These are phyloP conservation scores for Drosophila trichaetosa DNA, from an alignment of 2,888 invertebrate species.

Conservation along the genomic window DNA sequence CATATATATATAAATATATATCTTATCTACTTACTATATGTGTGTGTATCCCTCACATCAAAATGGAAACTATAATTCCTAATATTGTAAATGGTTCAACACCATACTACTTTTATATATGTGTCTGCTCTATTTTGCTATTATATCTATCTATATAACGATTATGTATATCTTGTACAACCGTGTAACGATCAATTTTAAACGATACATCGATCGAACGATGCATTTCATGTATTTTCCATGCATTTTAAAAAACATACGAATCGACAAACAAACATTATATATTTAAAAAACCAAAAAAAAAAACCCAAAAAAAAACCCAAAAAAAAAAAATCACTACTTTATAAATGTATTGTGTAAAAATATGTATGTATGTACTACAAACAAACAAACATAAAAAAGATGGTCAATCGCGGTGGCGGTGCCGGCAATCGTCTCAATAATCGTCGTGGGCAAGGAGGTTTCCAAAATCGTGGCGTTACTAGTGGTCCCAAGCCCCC, in stretches of 20 bases:
- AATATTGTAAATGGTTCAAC: conserved; percentile 55
- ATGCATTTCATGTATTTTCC: conserved; percentile 3
- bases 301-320: not conserved
- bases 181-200: conserved; percentile 26
- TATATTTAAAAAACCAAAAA: not conserved
- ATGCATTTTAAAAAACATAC: not conserved
- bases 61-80: conserved; percentile 34
- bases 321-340: conserved; percentile 1
- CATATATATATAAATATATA: conserved; percentile 24
- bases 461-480: conserved; percentile 85
- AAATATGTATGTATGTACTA: conserved; percentile 30
- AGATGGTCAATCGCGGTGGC: conserved; percentile 85
- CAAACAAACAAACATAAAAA: conserved; percentile 51
- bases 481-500: conserved; percentile 83
- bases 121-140: conserved; percentile 33
- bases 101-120: conserved; percentile 29
- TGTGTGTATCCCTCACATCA: conserved; percentile 17
- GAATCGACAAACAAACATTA: conserved; percentile 7
- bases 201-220: conserved; percentile 30
- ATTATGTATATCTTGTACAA: conserved; percentile 19
- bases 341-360: conserved; percentile 45
- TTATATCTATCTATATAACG: conserved; percentile 13
- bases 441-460: conserved; percentile 85
- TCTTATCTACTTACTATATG: conserved; percentile 27
- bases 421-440: conserved; percentile 80